Evolutionary conservation across 2,888 invertebrate genomes (phyloP).

Genomic region (Caenorhabditis panamensis): DNA sequence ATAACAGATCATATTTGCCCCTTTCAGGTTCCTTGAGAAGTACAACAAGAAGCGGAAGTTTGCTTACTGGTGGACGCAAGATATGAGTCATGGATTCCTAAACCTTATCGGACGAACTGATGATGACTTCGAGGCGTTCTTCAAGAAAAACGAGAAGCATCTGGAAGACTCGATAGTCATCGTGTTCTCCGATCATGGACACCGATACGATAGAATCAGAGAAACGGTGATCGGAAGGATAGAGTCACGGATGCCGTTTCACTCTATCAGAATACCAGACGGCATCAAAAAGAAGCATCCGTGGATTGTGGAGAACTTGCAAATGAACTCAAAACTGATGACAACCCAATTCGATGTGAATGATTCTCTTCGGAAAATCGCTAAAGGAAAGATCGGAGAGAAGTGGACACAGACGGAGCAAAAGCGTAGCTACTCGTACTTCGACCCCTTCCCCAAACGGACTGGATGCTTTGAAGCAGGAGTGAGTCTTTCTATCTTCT

Average conservation of each 20-base stretch:
- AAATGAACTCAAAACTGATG: conserved; percentile 80
- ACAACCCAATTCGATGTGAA: conserved; percentile 82
- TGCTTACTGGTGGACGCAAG: conserved; percentile 73
- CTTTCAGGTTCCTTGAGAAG: conserved; percentile 63
- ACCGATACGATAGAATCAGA: conserved; percentile 82
- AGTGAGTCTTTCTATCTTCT: conserved; percentile 26
- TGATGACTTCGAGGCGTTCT: conserved; percentile 64
- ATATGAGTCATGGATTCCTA: conserved; percentile 73
- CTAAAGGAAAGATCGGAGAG: conserved; percentile 38
- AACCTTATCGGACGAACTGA: conserved; percentile 70
- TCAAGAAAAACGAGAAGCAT: conserved; percentile 55
- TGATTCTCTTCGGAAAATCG: conserved; percentile 77
- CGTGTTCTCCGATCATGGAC: conserved; percentile 82
- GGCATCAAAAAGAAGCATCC: conserved; percentile 80
- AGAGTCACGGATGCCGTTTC: conserved; percentile 82
- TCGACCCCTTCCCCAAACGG: conserved; percentile 62
- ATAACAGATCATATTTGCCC: conserved; percentile 1
- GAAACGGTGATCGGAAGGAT: conserved; percentile 82
- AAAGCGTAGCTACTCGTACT: conserved; percentile 59
- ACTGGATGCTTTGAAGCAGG: conserved; percentile 70
- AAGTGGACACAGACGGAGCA: conserved; percentile 9
- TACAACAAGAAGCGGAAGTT: conserved; percentile 69
- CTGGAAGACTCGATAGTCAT: conserved; percentile 72
- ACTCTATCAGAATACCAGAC: conserved; percentile 81
- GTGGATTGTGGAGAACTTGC: conserved; percentile 74